Evolutionary conservation across 2,888 invertebrate genomes (phyloP), one percentile per base, ranked within the genome.

Genomic region (Drosophila niveifrons): DNA sequence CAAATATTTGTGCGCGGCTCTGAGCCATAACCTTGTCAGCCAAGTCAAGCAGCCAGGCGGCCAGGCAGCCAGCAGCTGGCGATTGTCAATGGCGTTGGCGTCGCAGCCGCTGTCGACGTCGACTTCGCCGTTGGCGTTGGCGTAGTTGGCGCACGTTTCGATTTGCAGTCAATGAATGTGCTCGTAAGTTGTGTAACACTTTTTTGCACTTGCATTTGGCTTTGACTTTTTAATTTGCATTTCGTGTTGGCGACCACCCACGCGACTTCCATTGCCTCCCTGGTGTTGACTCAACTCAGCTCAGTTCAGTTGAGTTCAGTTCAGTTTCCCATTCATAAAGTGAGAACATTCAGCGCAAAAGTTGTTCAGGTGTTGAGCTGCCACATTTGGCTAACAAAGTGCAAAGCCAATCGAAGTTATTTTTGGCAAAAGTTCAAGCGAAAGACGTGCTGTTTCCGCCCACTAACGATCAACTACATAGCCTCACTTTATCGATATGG

Each of bases 91-190:
- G 58, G 63, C 65, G 62, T 56, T 66, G 78, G 68, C 75, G 84
- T 63, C 48, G 57, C 34, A 11, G 69, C 55, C 48, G 62, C 57
- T 11, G 68, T 68, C 31, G 41, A 9, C 10, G 61, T 61, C 31
- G 28, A 2, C 18, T 61, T 66, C 18, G 64, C 11, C n/a, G 29
- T 69, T 31, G 51, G 55, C 73, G 79, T 88, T 73, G 80, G 80
- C 74, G 81, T 79, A 18, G 61, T 56, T 70, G 82, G 84, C 75
- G 81, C 82, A 88, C 82, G 82, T 88, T 83, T 83, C 84, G 84
- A 86, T 83, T 88, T 83, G 66, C 84, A 83, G 89, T 88, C 89
- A 88, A 83, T 83, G 82, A 87, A 83, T 75, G 89, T 55, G 82
- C 80, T 85, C 80, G 88, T 75, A 86, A 88, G 72, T 83, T 89